Evolutionary conservation across 1,140 invertebrate genomes (phyloP).

Genomic region (Formica selysi): DNA sequence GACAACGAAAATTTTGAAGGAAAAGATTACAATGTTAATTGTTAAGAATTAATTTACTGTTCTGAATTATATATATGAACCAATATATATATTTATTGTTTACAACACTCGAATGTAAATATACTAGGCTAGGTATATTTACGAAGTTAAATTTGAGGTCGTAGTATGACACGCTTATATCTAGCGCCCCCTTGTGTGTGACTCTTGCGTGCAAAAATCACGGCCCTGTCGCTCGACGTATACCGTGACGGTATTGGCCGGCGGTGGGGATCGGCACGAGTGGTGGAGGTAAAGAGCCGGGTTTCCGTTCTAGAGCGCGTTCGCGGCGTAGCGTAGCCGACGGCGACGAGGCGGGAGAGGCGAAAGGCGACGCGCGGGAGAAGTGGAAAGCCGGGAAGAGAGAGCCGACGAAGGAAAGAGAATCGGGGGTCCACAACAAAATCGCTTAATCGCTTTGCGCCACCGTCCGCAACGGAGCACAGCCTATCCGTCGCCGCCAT

Average conservation of each 20-base stretch:
- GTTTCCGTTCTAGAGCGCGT: slow-evolving; percentile 81
- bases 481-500: slow-evolving; percentile 70
- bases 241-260: slow-evolving; percentile 60
- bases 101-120: no score
- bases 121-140: no score
- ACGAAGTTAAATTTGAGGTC: no score
- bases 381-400: slow-evolving; percentile 85
- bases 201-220: background rate
- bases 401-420: slow-evolving; percentile 83
- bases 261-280: slow-evolving; percentile 49
- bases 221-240: slow-evolving; percentile 62
- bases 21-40: background rate
- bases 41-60: no score
- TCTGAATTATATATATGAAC: no score
- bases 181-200: background rate
- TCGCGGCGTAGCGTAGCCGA: slow-evolving; percentile 81
- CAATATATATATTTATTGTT: no score
- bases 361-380: slow-evolving; percentile 82
- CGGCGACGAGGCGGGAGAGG: slow-evolving; percentile 80
- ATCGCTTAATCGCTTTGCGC: slow-evolving; percentile 87
- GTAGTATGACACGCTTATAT: no score
- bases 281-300: slow-evolving; percentile 71
- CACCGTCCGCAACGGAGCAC: slow-evolving; percentile 83
- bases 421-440: slow-evolving; percentile 87
- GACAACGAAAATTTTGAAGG: background rate